Evolutionary conservation across 35 echinoderm and acorn worm species (phyloP).

Genomic region (Strongylocentrotus purpuratus): DNA sequence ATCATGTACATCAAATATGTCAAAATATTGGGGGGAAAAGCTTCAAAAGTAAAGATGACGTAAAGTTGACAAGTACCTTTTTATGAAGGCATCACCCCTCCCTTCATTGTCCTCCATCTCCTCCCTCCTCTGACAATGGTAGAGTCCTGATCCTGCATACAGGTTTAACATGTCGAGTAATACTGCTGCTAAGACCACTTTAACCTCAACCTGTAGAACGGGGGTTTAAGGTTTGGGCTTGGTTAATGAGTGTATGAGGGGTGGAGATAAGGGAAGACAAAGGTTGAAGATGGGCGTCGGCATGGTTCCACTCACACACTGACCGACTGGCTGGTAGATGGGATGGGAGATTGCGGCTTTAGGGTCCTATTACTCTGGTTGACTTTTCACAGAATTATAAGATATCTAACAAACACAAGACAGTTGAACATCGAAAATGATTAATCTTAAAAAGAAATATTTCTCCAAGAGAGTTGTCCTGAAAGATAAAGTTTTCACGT

Average conservation of each 20-base stretch:
- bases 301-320: not conserved
- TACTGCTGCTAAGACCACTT: not conserved
- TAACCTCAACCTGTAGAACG: not conserved
- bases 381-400: no score
- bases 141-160: not conserved
- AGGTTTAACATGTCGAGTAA: not conserved
- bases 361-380: no score
- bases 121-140: not conserved
- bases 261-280: conserved; percentile 43
- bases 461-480: no score
- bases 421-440: no score
- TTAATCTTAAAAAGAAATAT: no score
- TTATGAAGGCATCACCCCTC: not conserved
- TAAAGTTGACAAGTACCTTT: not conserved
- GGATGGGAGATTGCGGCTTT: not conserved
- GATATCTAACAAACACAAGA: no score
- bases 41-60: not conserved
- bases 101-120: not conserved
- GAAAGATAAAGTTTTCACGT: no score
- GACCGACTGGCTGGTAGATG: not conserved
- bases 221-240: not conserved
- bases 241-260: conserved; percentile 34
- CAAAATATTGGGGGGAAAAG: no score
- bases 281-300: conserved; percentile 36
- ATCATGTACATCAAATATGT: not conserved